Evolutionary conservation across 2,888 invertebrate genomes (phyloP), one percentile per base, ranked within the genome.

Genomic region (Hylaea fasciaria): DNA sequence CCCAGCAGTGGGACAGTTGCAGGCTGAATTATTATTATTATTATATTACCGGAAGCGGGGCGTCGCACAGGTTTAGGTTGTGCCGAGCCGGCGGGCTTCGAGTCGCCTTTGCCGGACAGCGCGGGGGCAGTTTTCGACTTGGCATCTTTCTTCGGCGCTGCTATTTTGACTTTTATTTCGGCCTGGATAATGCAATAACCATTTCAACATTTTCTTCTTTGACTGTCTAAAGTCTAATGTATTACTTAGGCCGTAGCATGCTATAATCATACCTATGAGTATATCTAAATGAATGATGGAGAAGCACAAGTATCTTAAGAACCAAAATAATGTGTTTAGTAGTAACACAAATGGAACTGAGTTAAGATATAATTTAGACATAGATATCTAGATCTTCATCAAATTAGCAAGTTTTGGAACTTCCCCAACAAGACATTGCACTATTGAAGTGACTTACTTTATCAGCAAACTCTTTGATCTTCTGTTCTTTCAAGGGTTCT

Each of bases 391-490:
- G n/a, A n/a, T n/a, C n/a, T n/a, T n/a, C n/a, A n/a, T n/a, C n/a
- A n/a, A n/a, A 11, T 7, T 35, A 35, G 22, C 35, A 35, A 11
- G 1, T 35, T 35, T 8, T 9, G 11, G 11, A 5, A 35, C 11
- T 11, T 11, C 2, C 35, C 3, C 9, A 35, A 35, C 35, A 8
- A 2, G 35, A 35, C 35, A 1, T 2, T 35, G 35, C 2, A 5
- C 3, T 35, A 5, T 11, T 35, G 35, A 35, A 35, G 11, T 22
- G 22, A 22, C 22, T 3, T 75, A 92, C 93, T 87, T 98, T 98
- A 51, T 99, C 98, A 72, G 96, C 96, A 77, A 95, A 97, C 82
- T 99, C 99, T 85, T 97, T 98, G 47, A 99, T 96, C 92, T 98
- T 99, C 46, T 95, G 94, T 94, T 98, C 96, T 88, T 99, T 99